Percentiles rank a stretch among this genome's conserved stretches.
phyloP scores from a whole-genome alignment of 1,140 invertebrate species.

The Bombus breviceps region DNA sequence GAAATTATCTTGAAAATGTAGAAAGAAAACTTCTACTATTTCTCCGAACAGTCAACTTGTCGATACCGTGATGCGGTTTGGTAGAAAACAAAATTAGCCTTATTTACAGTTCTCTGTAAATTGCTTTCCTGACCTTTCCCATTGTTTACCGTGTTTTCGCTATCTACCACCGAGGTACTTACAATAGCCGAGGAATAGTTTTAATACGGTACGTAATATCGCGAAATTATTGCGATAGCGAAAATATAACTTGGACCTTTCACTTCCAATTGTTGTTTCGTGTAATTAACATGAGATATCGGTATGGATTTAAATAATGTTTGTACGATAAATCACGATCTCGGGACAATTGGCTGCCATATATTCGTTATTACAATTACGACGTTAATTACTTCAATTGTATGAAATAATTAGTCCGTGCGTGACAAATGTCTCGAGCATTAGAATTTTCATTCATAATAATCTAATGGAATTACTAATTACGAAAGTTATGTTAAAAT shows the following conservation, averaged over 20 bases:
- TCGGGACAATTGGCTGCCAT: not conserved
- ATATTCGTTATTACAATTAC: not conserved
- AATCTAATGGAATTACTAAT: no score
- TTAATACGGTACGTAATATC: not conserved
- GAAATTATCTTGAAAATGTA: no score
- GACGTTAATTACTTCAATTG: not conserved
- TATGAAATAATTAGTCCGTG: not conserved
- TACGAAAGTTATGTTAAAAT: no score
- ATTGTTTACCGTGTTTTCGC: not conserved
- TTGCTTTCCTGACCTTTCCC: not conserved
- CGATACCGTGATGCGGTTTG: not conserved
- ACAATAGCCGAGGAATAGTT: not conserved
- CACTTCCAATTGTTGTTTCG: not conserved
- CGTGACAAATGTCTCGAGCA: no score
- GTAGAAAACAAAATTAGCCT: not conserved
- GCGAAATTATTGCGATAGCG: not conserved
- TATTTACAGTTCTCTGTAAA: not conserved
- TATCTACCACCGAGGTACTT: not conserved
- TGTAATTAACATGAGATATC: not conserved
- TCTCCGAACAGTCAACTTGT: not conserved
- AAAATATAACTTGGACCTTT: not conserved
- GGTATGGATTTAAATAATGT: not conserved
- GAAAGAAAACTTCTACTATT: not conserved
- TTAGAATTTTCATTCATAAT: no score
- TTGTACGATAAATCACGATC: not conserved